phyloP scores from a whole-genome alignment of 2,888 invertebrate species.

The Portevinia maculata region DNA sequence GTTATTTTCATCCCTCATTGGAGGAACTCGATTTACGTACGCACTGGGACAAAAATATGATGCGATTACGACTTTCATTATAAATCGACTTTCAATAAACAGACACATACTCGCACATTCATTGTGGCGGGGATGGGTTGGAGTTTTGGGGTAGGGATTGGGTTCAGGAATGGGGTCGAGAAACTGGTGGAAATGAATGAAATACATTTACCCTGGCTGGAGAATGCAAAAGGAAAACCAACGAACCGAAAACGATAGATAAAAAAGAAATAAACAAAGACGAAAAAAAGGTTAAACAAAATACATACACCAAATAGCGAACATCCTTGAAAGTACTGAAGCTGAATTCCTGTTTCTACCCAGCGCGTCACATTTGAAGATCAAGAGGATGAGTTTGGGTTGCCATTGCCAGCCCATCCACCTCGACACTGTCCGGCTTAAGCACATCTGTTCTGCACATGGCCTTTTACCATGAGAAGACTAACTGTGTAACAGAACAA shows the following conservation, averaged over 20 bases:
- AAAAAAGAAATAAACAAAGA: constrained; percentile 55
- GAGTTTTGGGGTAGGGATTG: constrained; percentile 2
- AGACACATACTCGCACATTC: neutral
- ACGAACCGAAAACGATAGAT: constrained; percentile 72
- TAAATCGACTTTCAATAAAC: constrained; percentile 51
- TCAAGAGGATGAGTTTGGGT: constrained; percentile 4
- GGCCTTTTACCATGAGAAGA: constrained; percentile 25
- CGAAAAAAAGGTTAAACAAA: constrained; percentile 17
- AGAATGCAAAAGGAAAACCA: constrained; percentile 53
- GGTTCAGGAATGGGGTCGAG: neutral
- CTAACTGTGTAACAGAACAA: constrained; percentile 51
- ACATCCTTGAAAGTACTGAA: constrained; percentile 68
- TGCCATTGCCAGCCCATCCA: constrained; percentile 6
- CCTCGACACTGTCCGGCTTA: constrained; percentile 22
- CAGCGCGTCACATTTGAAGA: constrained; percentile 57
- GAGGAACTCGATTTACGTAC: constrained; percentile 67
- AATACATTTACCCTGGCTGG: constrained; percentile 49
- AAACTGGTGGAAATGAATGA: neutral
- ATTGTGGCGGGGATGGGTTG: neutral
- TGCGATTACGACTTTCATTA: constrained; percentile 69
- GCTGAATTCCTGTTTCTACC: constrained; percentile 71
- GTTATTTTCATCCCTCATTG: constrained; percentile 58
- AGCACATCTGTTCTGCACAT: constrained; percentile 62
- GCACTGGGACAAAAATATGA: constrained; percentile 73
- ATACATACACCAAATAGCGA: constrained; percentile 50